Conservation (phyloP, 2,113 vertebrate genomes). For the Bufo bufo region DNA sequence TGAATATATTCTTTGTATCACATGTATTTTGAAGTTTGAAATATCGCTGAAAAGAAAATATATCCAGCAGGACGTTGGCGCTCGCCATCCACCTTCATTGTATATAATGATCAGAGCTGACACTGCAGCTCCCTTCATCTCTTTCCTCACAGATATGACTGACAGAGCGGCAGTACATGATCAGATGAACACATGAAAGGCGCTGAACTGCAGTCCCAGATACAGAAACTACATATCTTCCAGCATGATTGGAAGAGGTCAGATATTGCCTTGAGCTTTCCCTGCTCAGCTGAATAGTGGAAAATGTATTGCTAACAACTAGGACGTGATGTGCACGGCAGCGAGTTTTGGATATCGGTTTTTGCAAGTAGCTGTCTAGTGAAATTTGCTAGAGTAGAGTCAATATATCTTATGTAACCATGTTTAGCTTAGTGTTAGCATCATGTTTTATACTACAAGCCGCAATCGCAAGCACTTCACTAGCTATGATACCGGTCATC, state of each 20-base stretch:
- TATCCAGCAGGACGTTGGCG: neutral
- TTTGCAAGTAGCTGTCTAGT: constrained; percentile 19
- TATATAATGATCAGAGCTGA: constrained; percentile 4
- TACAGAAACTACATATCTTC: constrained; percentile 24
- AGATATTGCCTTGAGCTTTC: constrained; percentile 40
- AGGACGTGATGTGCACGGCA: neutral
- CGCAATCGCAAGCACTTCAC: neutral
- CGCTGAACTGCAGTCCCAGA: neutral
- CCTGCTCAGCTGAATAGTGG: neutral
- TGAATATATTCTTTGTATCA: neutral
- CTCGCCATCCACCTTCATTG: neutral
- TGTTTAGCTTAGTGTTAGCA: neutral
- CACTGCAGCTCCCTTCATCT: constrained; percentile 17
- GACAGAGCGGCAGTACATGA: constrained; percentile 14
- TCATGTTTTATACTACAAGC: neutral
- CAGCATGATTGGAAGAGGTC: constrained; percentile 14
- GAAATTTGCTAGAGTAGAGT: neutral
- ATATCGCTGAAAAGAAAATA: neutral
- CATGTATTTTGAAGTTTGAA: neutral
- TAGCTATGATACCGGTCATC: neutral
- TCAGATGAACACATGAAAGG: constrained; percentile 31
- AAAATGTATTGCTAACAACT: constrained; percentile 19
- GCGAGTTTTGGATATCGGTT: neutral
- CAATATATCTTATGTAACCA: neutral
- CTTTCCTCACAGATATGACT: neutral